Base-by-base conservation (phyloP, 2,888 invertebrate genomes). In the Aspidiotus destructor region DNA sequence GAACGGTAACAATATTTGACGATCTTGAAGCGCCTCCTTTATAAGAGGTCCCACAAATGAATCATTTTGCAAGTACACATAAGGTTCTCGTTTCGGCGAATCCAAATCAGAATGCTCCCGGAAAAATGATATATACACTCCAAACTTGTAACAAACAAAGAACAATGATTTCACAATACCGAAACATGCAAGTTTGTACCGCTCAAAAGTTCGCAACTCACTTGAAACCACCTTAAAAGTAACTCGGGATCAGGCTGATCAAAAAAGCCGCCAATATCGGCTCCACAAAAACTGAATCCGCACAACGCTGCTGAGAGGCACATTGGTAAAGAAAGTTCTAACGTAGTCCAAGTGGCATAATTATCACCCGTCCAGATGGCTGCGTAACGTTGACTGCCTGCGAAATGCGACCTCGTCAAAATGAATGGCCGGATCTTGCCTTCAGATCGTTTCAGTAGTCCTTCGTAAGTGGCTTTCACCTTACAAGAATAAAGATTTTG, bases 291-390 rank as follows among this genome's bases (percentile, higher is more conserved):
- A 8, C 92, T 89, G 73, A 96, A 84, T 0, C 99, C 99, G 8
- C 88, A 84, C 0, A 92, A 79, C 0, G 88, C 86, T 62, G 96
- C 81, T 0, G 92, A 88, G 2, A 99, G 80, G 74, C 96, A 89
- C 98, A 99, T 99, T 0, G 96, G 94, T 62, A 90, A 84, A 0
- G 89, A 86, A 5, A 85, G 84, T 62, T 86, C 86, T 16, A 99
- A 81, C 80, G 96, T 97, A 1, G 85, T 82, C 99, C 99, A 99
- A 58, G 95, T 91, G 0, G 93, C 98, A 52, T 83, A 81, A 77
- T 99, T 99, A 78, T 99, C 99, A 0, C 99, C 99, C 0, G 99
- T 99, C 99, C 99, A 99, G 42, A 97, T 86, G 0, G 96, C 89
- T 0, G 89, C 84, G 74, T 82, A 90, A 76, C 94, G 84, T 78